Base-by-base conservation (phyloP, 2,113 vertebrate species). In the Clarias gariepinus region DNA sequence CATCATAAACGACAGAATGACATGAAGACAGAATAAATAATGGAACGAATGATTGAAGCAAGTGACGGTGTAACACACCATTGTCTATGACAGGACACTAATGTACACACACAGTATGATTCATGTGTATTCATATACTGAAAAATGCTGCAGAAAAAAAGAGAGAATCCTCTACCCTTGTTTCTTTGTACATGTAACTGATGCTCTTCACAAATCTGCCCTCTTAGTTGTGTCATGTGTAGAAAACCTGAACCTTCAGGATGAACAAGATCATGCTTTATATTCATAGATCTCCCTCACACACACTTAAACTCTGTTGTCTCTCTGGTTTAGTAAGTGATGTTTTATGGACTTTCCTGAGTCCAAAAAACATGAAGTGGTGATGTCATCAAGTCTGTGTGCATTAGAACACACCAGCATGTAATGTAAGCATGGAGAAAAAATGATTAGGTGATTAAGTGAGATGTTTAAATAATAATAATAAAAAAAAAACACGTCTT, bases 341-440 rank as follows among this genome's bases (percentile, higher is more conserved):
- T 52, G 83, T 33, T 77, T 77, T 77, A 85, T 77, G 47, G 74
- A 85, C 73, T 63, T 52, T 41, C 58, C 33, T 36, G 33, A n/a
- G 55, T 63, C 33, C 33, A 36, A 2, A 36, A 36, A 36, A 36
- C 33, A 36, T 36, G 33, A 3, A 36, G 21, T 76, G 69, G 33
- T 84, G 55, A 84, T 58, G 69, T 63, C 69, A 63, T 74, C 25
- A 77, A 61, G n/a, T 41, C 25, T 2, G 33, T 28, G 41, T 28
- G 58, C 25, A 41, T 18, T 36, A 16, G 58, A 76, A 77, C 28
- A 73, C 82, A 58, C 30, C 53, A 2, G 47, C 74, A 2, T 28
- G 52, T 3, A 28, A 25, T 13, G 4, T n/a, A n/a, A n/a, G n/a
- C n/a, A n/a, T n/a, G n/a, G n/a, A n/a, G 7, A 76, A 76, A 53